Percentiles rank a stretch among this genome's conserved stretches.
Conservation (phyloP, 2,797 vertebrate genomes). For the Anguilla pacifica region DNA sequence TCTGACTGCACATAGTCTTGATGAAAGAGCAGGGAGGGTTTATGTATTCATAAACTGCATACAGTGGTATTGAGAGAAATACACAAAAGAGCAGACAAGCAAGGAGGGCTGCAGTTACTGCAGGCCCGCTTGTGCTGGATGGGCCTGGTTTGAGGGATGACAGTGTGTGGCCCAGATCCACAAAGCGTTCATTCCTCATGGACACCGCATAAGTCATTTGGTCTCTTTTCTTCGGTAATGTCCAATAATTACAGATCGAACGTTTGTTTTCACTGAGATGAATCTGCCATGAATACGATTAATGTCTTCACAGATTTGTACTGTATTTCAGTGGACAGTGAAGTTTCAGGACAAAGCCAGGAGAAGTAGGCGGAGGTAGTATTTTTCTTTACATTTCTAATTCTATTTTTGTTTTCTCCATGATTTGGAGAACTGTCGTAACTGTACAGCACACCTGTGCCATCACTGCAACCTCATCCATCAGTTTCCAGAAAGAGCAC, state of each 20-base stretch:
- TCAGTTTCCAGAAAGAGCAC: neutral
- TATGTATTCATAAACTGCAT: neutral
- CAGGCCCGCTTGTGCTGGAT: neutral
- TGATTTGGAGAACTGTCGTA: neutral
- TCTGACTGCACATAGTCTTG: neutral
- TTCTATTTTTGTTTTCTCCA: neutral
- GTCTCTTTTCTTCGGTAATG: neutral
- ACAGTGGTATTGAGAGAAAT: neutral
- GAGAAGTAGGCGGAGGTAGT: neutral
- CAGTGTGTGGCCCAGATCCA: neutral
- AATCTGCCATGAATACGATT: neutral
- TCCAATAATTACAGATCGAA: conserved; percentile 30
- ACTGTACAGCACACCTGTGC: too few species aligned
- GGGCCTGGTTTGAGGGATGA: neutral
- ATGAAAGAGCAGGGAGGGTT: neutral
- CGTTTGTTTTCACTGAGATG: neutral
- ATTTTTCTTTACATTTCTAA: neutral
- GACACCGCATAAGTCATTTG: neutral
- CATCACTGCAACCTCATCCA: neutral
- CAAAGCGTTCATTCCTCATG: neutral
- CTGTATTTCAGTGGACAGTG: neutral
- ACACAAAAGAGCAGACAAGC: neutral
- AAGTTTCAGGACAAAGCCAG: neutral
- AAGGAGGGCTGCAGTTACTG: neutral
- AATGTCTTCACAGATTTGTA: neutral